Conservation (phyloP, 2,888 invertebrate genomes). For the Gandaritis pyraliata region DNA sequence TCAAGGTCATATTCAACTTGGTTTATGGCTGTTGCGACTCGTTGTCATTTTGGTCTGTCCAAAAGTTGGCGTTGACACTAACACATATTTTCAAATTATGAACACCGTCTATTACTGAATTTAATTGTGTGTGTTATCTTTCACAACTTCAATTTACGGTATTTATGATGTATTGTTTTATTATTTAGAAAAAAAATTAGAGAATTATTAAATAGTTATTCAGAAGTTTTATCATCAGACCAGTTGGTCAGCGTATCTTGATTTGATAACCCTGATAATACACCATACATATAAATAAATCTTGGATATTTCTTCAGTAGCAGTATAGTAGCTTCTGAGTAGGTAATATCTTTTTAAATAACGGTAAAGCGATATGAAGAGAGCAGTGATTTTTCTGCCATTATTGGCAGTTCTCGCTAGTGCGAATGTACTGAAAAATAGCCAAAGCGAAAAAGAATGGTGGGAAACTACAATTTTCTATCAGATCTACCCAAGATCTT, state of each 20-base stretch:
- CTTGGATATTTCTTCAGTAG: conserved; percentile 25
- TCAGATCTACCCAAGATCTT: conserved; percentile 92
- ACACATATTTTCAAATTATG: no score
- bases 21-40: no score
- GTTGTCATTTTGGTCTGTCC: no score
- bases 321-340: conserved; percentile 2
- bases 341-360: neutral
- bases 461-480: conserved; percentile 91
- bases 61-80: no score
- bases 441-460: conserved; percentile 83
- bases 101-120: no score
- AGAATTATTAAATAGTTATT: no score
- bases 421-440: conserved; percentile 48
- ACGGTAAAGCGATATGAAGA: conserved; percentile 52
- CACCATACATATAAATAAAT: conserved; percentile 47
- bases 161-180: no score
- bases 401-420: conserved; percentile 48
- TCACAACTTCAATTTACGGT: no score
- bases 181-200: no score
- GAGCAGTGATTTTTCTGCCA: conserved; percentile 54
- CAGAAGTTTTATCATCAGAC: conserved; percentile 42
- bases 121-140: no score
- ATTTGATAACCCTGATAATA: conserved; percentile 33
- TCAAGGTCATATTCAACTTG: no score
- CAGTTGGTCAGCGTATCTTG: conserved; percentile 40